Percentiles rank a stretch among this genome's conserved stretches.
These are phyloP conservation scores for Raja brachyura DNA, from an alignment of 2,113 vertebrate genomes.

Conservation along the genomic window DNA sequence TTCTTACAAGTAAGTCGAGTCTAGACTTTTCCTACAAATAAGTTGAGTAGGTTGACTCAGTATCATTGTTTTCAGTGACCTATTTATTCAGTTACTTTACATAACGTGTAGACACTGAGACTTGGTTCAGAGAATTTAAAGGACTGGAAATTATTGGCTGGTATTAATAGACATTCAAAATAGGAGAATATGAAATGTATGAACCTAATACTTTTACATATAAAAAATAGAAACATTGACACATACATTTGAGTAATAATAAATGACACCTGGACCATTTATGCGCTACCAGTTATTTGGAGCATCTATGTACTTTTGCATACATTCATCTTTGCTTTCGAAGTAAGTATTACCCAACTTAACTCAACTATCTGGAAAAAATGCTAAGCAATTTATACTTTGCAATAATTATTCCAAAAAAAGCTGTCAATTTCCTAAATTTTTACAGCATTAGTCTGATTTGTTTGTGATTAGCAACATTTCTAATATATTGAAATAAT, in stretches of 20 bases:
- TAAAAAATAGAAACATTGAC: neutral
- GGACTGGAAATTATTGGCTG: conserved; percentile 88
- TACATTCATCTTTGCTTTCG: neutral
- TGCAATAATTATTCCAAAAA: conserved; percentile 1
- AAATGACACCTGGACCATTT: neutral
- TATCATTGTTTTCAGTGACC: conserved; percentile 84
- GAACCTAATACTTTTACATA: neutral
- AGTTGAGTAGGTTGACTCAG: conserved; percentile 67
- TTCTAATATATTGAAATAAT: neutral
- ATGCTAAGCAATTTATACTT: neutral
- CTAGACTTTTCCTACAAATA: conserved; percentile 65
- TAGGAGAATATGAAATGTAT: neutral
- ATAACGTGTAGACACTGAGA: conserved; percentile 74
- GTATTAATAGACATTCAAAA: conserved; percentile 36
- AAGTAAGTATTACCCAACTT: neutral
- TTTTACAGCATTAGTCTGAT: conserved; percentile 27
- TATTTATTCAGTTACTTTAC: conserved; percentile 71
- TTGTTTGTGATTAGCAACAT: neutral
- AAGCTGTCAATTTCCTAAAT: neutral
- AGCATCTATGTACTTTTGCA: neutral
- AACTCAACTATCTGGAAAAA: neutral
- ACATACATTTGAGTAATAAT: conserved; percentile 4
- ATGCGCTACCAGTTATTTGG: neutral
- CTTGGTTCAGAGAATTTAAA: conserved; percentile 75
- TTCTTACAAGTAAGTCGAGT: conserved; percentile 41